These are phyloP conservation scores for Chloroceryle inda DNA, from an alignment of 2,797 vertebrate genomes.

Conservation along the genomic window DNA sequence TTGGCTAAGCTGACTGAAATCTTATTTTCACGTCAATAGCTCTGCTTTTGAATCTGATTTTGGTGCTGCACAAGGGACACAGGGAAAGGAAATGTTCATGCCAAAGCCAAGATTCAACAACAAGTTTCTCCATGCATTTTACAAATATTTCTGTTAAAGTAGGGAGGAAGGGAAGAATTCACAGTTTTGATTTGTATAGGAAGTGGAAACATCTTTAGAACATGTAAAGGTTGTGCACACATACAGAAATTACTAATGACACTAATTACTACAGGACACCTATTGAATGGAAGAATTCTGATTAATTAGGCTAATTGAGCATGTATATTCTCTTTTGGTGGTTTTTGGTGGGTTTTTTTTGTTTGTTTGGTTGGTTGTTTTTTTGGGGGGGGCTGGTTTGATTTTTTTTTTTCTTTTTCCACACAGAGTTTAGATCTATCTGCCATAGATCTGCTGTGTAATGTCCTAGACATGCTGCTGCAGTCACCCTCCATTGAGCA, in stretches of 20 bases:
- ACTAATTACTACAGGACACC: neutral
- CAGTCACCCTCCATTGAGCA: neutral
- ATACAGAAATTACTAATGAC: accelerated
- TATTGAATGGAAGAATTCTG: accelerated
- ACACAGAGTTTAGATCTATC: accelerated
- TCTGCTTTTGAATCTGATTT: neutral
- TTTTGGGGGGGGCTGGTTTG: too few relatives aligned
- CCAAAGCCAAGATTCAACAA: neutral
- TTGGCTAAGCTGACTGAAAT: neutral
- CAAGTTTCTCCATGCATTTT: neutral
- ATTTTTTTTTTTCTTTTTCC: neutral
- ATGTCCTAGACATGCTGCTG: neutral
- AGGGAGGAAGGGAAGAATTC: neutral
- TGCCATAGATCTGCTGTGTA: neutral
- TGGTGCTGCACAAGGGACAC: neutral
- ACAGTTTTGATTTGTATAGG: neutral
- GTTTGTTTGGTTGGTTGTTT: too few relatives aligned
- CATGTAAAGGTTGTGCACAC: neutral
- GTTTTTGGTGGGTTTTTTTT: neutral
- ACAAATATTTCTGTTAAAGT: neutral
- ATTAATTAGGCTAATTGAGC: neutral
- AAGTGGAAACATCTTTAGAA: neutral
- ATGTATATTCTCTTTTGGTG: neutral
- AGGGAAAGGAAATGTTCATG: neutral
- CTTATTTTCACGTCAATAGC: neutral